These are phyloP conservation scores for Potamilus streckersoni DNA, from an alignment of 1,140 invertebrate genomes.

Conservation along the genomic window DNA sequence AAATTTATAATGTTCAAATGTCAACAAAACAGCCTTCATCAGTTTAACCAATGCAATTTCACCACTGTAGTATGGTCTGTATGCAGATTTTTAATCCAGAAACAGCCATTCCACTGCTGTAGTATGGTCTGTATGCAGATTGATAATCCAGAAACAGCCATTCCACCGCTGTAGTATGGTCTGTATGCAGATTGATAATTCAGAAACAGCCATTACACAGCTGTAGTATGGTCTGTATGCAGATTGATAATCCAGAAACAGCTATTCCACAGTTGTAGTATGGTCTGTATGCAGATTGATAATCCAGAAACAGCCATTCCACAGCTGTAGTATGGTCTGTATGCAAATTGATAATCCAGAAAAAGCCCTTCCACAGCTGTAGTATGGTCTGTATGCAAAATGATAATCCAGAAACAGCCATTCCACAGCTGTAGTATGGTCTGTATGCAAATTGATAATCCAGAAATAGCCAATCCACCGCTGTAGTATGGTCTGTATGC, in stretches of 20 bases:
- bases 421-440: constrained; percentile 17
- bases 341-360: constrained; percentile 21
- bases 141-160: constrained; percentile 22
- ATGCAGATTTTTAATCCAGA: constrained; percentile 21
- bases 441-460: constrained; percentile 25
- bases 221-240: constrained; percentile 12
- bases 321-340: constrained; percentile 7
- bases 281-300: constrained; percentile 23
- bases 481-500: constrained; percentile 19
- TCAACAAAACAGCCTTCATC: constrained; percentile 12
- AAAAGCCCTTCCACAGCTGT: not conserved
- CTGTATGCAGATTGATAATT: constrained; percentile 25
- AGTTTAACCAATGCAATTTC: constrained; percentile 21
- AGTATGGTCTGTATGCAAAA: constrained; percentile 17
- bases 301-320: constrained; percentile 12
- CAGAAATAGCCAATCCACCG: constrained; percentile 17
- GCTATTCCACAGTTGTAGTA: not conserved
- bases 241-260: constrained; percentile 25
- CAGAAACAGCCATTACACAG: constrained; percentile 1
- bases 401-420: constrained; percentile 23
- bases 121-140: constrained; percentile 19
- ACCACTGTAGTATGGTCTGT: constrained; percentile 18
- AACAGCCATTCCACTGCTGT: not conserved
- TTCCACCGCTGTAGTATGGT: constrained; percentile 17
- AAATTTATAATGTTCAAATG: constrained; percentile 18